Evolutionary conservation across 2,797 vertebrate genomes (phyloP), one percentile per base, ranked within the genome.

Genomic region (Notolabrus celidotus): DNA sequence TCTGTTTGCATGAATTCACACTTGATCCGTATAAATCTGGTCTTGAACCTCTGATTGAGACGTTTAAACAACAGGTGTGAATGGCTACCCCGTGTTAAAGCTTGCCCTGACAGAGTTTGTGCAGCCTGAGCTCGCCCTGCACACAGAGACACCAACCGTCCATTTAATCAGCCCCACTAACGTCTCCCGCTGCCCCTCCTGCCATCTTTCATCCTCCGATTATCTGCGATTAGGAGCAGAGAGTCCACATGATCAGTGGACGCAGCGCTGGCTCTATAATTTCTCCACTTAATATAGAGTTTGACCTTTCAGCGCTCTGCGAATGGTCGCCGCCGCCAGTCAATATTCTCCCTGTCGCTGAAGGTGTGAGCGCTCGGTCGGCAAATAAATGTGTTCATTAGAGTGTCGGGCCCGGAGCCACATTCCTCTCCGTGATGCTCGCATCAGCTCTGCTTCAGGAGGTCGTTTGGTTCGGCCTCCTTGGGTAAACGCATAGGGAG

Each of bases 321-420:
- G 80, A n/a, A 64, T 59, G 66, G 70, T 23, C 8, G 34, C 33
- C 6, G 65, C 76, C 17, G 65, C 76, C 19, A 77, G 78, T 87
- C 77, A 67, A 53, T 81, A 75, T 42, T 65, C 74, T 53, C 12
- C 1, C 63, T 54, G n/a, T 52, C 57, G 34, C 69, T n/a, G 56
- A 43, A 73, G 78, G 69, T 73, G 69, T 19, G 71, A 60, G 52
- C 17, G 27, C 50, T 47, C 42, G 20, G 57, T 74, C 34, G 5
- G 72, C 73, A 78, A 76, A 87, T 84, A 82, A 86, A 85, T 70
- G 80, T 86, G 77, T 84, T 84, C 65, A 82, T 86, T 78, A 89
- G 47, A 50, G 77, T 60, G 15, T 10, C 22, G 62, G 66, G 61
- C 62, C 9, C 14, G 16, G 43, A 60, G 64, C 50, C 63, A 52